Evolutionary conservation across 2,113 vertebrate genomes (phyloP), one percentile per base, ranked within the genome.

Genomic region (Promerops cafer): DNA sequence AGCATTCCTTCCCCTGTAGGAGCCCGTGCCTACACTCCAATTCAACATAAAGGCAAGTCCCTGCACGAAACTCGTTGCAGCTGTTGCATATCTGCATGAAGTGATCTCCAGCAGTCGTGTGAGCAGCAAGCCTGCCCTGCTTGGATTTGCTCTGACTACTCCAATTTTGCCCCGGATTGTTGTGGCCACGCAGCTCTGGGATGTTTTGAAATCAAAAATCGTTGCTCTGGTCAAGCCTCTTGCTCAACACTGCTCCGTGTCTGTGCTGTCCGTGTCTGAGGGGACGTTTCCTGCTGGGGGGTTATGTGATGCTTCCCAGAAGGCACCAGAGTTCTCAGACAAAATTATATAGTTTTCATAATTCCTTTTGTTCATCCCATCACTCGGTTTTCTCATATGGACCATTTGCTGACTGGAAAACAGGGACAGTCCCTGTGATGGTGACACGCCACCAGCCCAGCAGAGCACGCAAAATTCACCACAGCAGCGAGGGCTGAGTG

Each of bases 191-290:
- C 12, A 83, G 86, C 80, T 39, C 89, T 63, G 94, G 93, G 80
- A 16, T 93, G 86, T 95, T 96, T 96, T 95, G 95, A 94, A 95
- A 96, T 81, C 90, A 89, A 23, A 31, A 92, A 94, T 95, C 28
- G 5, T 42, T 31, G 71, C 68, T 93, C 92, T 93, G 95, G 95
- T 94, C 95, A 96, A 90, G 84, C 39, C 35, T 92, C 89, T 96
- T 96, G 94, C 96, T 74, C 94, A 97, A 92, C 33, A 1, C 70
- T 14, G 79, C 65, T 78, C 80, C 10, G 9, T 21, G 91, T 11
- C 85, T 85, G 75, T 21, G 85, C 90, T 68, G 65, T n/a, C 93
- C 7, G 15, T 86, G 94, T 86, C 87, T 83, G 95, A 90, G 84
- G 94, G 86, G 76, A 2, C 66, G 42, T 66, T 83, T 92, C 72